Conservation (phyloP, 2,888 invertebrate species). For the Trachelus tabidus region DNA sequence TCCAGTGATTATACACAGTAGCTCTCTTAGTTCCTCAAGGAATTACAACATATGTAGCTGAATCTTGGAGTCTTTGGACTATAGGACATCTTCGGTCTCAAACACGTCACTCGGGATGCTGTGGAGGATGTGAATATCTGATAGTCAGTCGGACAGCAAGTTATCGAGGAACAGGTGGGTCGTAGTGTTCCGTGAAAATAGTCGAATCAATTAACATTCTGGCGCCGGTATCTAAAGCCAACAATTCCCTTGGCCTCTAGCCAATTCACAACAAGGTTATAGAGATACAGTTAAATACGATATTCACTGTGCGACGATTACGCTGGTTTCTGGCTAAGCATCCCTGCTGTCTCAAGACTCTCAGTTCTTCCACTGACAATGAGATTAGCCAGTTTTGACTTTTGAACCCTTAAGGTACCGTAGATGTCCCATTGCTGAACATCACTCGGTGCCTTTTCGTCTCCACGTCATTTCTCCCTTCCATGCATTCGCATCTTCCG, state of each 20-base stretch:
- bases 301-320: background rate
- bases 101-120: background rate
- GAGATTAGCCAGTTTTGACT: background rate
- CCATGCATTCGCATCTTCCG: conserved; percentile 45
- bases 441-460: background rate
- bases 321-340: too few species aligned
- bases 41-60: background rate
- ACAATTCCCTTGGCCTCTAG: background rate
- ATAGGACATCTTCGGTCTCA: background rate
- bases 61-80: background rate
- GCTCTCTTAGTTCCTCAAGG: background rate
- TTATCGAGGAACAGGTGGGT: conserved; percentile 4
- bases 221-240: background rate
- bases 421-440: background rate
- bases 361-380: background rate
- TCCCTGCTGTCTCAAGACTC: background rate
- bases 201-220: background rate
- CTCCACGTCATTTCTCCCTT: conserved; percentile 20
- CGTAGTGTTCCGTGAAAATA: background rate
- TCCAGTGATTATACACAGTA: background rate
- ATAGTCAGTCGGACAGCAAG: background rate
- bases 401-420: conserved; percentile 17
- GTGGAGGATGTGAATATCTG: background rate
- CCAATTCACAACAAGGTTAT: background rate
- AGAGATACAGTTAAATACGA: background rate